Base-by-base conservation (phyloP, 2,113 vertebrate genomes). In the Gnathonemus echidnorhynchus region DNA sequence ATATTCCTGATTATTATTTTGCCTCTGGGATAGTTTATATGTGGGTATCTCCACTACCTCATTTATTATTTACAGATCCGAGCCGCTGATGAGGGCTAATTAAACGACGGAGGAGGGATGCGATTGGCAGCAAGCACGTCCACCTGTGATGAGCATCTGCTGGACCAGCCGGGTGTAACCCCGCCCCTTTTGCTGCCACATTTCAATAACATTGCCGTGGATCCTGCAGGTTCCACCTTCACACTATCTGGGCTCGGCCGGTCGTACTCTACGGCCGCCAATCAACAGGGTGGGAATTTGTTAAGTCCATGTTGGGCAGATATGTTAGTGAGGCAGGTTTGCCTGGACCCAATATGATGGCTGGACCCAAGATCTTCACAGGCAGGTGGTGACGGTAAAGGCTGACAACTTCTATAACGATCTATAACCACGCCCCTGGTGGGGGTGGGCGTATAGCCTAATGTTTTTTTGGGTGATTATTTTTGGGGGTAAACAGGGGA, bases 1-100 rank as follows among this genome's bases (percentile, higher is more conserved):
- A 89, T 77, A 94, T 93, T 89, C 92, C 91, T 89, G 91, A 91
- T 92, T 92, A 91, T 91, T 84, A 89, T 90, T 91, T 90, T 56
- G 85, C 92, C 94, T 91, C 92, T 53, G 93, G 94, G 94, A 93
- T 90, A 91, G 90, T 86, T 94, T 94, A 92, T 93, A 90, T 90
- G 92, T 92, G 92, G 93, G 91, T 91, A 88, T 92, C 93, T 91
- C 88, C 92, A 91, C 88, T 91, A 91, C 89, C 91, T 93, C 92
- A 92, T 95, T 93, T 92, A 94, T 95, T 94, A 95, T 95, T 95
- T 92, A 95, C 92, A 92, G 94, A 93, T 91, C 87, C 42, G 89
- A 92, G 91, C 91, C 91, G 92, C 90, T 95, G 94, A 95, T 95
- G 93, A 95, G 94, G 86, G 86, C 94, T 95, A 95, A 95, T 96